Base-by-base conservation (phyloP, 2,888 invertebrate species). In the Drosophila diplacantha region DNA sequence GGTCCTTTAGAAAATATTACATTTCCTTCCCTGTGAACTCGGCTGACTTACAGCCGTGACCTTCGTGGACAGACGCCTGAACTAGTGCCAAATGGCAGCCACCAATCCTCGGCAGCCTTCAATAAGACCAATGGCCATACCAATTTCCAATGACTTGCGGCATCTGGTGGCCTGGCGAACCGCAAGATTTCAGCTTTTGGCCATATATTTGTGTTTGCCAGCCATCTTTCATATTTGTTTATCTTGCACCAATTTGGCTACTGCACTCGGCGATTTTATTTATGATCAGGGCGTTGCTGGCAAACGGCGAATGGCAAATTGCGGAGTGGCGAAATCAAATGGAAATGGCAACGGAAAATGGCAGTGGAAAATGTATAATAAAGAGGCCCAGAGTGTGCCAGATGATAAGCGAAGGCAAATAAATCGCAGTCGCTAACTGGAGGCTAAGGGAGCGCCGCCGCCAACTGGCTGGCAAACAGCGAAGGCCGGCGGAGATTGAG, bases 321-420 rank as follows among this genome's bases (percentile, higher is more conserved):
- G 43, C 43, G 29, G 47, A 56, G 22, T 43, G 47, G 58, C 59
- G 35, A 53, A 64, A 58, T 58, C 58, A 57, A 58, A 58, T 57
- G 58, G 58, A 44, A 44, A 44, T 44, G 44, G 44, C 44, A 44
- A 5, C 8, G 29, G 44, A 44, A 44, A 44, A 44, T 44, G 44
- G 29, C 44, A 20, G 44, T 31, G 44, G 44, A 35, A 58, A 58
- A 59, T 57, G 37, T 59, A 59, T 59, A 44, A 58, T 59, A 59
- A 59, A 58, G 61, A 39, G 35, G 26, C 49, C 37, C 37, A 41
- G 69, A 76, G 63, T 76, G 60, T 73, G 76, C 52, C 69, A 70
- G 61, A 68, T 82, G 80, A 77, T 82, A 82, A 78, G 81, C 69
- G 37, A 50, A 64, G 68, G 59, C 72, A 80, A 65, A 82, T 74